These are phyloP conservation scores for Drosophila nigromelanica DNA, from an alignment of 1,140 invertebrate genomes.

Conservation along the genomic window DNA sequence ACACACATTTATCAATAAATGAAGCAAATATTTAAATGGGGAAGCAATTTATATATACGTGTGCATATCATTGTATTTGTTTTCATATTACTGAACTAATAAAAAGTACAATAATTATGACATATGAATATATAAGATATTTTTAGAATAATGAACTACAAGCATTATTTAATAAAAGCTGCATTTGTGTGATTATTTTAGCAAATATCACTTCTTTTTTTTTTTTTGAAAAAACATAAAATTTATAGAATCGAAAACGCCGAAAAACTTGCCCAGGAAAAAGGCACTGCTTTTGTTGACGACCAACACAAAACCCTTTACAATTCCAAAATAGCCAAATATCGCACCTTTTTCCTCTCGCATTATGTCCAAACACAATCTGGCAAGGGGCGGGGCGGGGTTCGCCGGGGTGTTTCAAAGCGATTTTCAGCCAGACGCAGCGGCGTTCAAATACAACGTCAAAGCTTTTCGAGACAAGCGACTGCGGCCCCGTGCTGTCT, in stretches of 20 bases:
- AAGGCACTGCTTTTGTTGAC: conserved; percentile 1
- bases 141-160: too few relatives aligned
- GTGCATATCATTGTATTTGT: too few relatives aligned
- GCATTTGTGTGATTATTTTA: too few relatives aligned
- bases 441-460: conserved; percentile 12
- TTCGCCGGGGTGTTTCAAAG: conserved; percentile 14
- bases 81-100: too few relatives aligned
- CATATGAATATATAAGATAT: too few relatives aligned
- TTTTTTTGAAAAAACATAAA: too few relatives aligned
- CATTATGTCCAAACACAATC: background rate
- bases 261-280: too few relatives aligned
- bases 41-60: background rate
- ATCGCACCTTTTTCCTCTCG: conserved; percentile 36
- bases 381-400: too few relatives aligned
- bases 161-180: too few relatives aligned
- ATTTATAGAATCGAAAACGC: too few relatives aligned
- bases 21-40: conserved; percentile 25
- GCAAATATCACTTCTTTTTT: too few relatives aligned
- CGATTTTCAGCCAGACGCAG: conserved; percentile 9
- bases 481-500: conserved; percentile 31
- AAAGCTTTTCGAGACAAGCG: conserved; percentile 2
- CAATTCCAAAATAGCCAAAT: background rate
- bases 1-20: conserved; percentile 40
- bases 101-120: too few relatives aligned
- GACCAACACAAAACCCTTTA: conserved; percentile 8